Conservation (phyloP, 2,797 vertebrate genomes). For the Austrolebias charrua region DNA sequence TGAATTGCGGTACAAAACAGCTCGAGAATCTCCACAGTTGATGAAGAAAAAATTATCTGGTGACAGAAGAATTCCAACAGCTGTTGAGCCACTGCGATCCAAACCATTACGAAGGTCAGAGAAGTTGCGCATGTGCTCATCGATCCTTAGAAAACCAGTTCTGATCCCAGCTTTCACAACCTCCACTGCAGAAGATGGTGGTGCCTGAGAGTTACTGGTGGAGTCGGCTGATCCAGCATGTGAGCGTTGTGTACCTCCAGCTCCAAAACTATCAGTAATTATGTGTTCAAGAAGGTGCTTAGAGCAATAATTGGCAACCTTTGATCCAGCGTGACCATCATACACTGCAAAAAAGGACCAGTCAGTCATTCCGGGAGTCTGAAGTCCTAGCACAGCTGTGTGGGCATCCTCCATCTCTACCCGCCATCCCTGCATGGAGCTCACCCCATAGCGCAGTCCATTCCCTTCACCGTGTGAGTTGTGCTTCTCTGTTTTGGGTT, state of each 20-base stretch:
- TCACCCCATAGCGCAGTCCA: slow-evolving; percentile 91
- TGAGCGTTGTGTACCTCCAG: slow-evolving; percentile 29
- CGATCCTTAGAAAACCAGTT: slow-evolving; percentile 95
- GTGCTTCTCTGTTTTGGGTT: slow-evolving; percentile 99
- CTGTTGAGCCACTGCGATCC: slow-evolving; percentile 98
- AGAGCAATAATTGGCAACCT: slow-evolving; percentile 96
- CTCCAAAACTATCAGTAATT: slow-evolving; percentile 80
- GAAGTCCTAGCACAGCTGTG: slow-evolving; percentile 93
- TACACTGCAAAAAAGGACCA: slow-evolving; percentile 99
- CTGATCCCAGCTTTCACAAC: slow-evolving; percentile 92
- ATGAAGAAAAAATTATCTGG: slow-evolving; percentile 95
- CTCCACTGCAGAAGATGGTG: slow-evolving; percentile 84
- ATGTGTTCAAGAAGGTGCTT: slow-evolving; percentile 97
- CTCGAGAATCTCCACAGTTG: slow-evolving; percentile 97
- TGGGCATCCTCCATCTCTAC: slow-evolving; percentile 99
- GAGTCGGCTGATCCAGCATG: slow-evolving; percentile 46
- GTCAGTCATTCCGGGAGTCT: slow-evolving; percentile 87
- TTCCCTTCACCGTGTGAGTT: slow-evolving; percentile 94
- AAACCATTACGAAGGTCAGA: slow-evolving; percentile 96
- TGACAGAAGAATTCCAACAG: slow-evolving; percentile 94
- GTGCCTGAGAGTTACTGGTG: slow-evolving; percentile 52
- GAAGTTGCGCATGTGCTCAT: slow-evolving; percentile 98
- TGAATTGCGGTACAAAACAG: slow-evolving; percentile 90
- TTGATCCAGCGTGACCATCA: slow-evolving; percentile 96
- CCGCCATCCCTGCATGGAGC: slow-evolving; percentile 99